Conservation (phyloP, 2,797 vertebrate species). For the Rhodeus uyekii region DNA sequence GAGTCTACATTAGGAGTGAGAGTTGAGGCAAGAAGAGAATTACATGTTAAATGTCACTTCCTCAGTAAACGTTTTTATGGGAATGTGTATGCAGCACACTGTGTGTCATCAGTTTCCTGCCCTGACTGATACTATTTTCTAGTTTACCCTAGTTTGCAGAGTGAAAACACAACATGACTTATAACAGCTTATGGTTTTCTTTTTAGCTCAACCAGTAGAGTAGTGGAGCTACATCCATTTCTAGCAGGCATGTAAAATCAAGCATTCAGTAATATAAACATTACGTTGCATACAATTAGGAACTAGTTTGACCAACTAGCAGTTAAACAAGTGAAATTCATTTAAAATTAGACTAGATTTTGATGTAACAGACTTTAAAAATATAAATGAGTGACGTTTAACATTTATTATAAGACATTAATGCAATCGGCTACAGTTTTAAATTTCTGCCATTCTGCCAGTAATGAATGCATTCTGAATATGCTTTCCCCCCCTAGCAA, state of each 20-base stretch:
- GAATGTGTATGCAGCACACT: neutral
- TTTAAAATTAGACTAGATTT: neutral
- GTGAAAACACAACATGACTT: neutral
- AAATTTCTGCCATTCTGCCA: neutral
- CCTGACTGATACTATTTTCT: neutral
- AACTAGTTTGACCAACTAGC: neutral
- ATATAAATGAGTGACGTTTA: no score
- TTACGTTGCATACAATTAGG: neutral
- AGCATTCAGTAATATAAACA: neutral
- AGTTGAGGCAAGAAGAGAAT: constrained; percentile 26
- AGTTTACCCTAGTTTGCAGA: constrained; percentile 14
- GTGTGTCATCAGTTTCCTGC: constrained; percentile 2
- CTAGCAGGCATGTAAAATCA: neutral
- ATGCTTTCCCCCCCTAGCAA: no score
- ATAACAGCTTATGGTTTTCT: no score
- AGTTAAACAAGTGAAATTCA: neutral
- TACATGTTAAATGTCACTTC: constrained; percentile 18
- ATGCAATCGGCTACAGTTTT: neutral
- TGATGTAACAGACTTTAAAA: neutral
- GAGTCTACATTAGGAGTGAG: constrained; percentile 19
- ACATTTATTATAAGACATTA: neutral
- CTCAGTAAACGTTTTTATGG: constrained; percentile 19
- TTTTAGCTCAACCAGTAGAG: no score
- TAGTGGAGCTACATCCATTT: neutral
- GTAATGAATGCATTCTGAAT: neutral